Conservation (phyloP, 2,113 vertebrate species). For the Erinaceus europaeus region DNA sequence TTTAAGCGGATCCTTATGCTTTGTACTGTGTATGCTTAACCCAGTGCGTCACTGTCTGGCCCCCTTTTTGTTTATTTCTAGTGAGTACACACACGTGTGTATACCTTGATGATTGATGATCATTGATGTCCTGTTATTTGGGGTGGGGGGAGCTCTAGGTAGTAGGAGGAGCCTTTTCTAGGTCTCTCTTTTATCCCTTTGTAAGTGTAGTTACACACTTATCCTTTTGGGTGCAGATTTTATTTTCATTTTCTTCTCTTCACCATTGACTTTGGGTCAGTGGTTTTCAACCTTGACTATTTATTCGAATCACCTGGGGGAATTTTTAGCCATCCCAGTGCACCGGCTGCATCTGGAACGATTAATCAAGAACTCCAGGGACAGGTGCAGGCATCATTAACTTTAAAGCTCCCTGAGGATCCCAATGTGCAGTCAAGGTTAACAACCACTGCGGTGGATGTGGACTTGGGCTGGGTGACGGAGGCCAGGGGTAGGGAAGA, state of each 20-base stretch:
- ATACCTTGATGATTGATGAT: not conserved
- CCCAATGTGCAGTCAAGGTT: not conserved
- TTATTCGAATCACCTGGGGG: conserved; percentile 4
- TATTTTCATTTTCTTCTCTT: conserved; percentile 20
- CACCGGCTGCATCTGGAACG: not conserved
- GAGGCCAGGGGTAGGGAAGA: too few relatives aligned
- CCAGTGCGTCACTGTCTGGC: too few relatives aligned
- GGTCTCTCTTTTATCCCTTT: not conserved
- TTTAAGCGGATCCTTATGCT: too few relatives aligned
- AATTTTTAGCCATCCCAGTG: not conserved
- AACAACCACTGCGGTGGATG: conserved; percentile 2
- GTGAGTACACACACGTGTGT: not conserved
- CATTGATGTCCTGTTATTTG: not conserved
- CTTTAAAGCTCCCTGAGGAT: not conserved
- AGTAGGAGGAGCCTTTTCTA: not conserved
- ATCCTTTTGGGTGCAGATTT: conserved; percentile 14
- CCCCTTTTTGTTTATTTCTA: not conserved
- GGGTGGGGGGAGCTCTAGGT: not conserved
- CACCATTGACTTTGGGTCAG: conserved; percentile 4
- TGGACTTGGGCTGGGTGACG: too few relatives aligned
- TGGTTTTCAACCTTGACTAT: not conserved
- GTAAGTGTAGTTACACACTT: not conserved
- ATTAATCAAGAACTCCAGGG: conserved; percentile 7
- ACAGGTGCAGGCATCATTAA: not conserved
- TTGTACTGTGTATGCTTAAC: too few relatives aligned